Evolutionary conservation across 1,140 invertebrate genomes (phyloP).

Genomic region (Lordiphosa mommai): DNA sequence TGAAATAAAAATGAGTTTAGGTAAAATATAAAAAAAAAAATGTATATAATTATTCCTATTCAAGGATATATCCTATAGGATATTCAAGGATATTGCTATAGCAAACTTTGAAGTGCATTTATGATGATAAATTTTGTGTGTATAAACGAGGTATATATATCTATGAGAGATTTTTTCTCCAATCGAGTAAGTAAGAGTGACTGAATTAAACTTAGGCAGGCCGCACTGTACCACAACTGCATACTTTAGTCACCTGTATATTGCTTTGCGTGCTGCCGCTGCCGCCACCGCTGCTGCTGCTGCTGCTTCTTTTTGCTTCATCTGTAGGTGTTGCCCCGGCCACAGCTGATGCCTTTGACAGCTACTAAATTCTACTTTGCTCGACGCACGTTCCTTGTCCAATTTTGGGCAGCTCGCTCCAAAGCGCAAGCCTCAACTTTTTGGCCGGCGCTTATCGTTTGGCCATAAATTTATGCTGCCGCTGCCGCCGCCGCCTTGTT

Average conservation of each 20-base stretch:
- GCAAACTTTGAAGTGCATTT: too few species aligned
- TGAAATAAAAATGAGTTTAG: too few species aligned
- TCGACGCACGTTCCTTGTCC: conserved; percentile 71
- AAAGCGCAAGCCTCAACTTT: conserved; percentile 4
- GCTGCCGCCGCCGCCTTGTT: background rate
- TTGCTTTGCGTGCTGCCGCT: conserved; percentile 51
- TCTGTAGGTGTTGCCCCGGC: conserved; percentile 68
- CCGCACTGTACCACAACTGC: conserved; percentile 6
- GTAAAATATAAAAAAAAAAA: too few species aligned
- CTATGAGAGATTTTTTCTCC: too few species aligned
- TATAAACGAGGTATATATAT: too few species aligned
- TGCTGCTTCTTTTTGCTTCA: conserved; percentile 19
- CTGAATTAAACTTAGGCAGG: background rate
- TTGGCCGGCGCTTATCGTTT: conserved; percentile 65
- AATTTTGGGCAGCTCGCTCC: conserved; percentile 64
- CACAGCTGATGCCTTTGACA: conserved; percentile 74
- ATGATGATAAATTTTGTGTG: too few species aligned
- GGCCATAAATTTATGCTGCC: conserved; percentile 65
- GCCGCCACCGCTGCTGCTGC: conserved; percentile 4
- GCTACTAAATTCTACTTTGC: conserved; percentile 69
- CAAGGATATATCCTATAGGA: too few species aligned
- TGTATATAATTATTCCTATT: too few species aligned
- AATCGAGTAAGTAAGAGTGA: too few species aligned
- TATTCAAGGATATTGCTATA: too few species aligned
- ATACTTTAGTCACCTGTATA: conserved; percentile 36